Evolutionary conservation across 1,140 invertebrate species (phyloP), one percentile per base, ranked within the genome.

Genomic region (Drosophila arizonae): DNA sequence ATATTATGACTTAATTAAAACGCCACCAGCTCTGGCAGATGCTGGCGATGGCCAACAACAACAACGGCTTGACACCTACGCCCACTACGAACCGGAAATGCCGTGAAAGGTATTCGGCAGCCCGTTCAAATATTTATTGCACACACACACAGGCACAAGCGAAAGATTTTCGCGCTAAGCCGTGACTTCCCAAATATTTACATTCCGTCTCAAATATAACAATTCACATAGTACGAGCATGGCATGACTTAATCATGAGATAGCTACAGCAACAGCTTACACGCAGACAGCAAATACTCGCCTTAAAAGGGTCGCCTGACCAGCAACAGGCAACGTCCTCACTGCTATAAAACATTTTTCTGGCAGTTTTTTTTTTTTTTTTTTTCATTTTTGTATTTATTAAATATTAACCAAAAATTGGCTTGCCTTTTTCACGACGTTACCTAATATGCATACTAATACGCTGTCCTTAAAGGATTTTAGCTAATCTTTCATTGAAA

Each of bases 241-340:
- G 45, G 72, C 48, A 75, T 85, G 77, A 77, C 67, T 85, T 86
- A 77, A 79, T 86, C 65, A 85, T 86, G 55, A 84, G 74, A 54
- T 51, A 75, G 66, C 51, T 33, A 33, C 33, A 33, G 33, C 33
- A 9, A 9, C 33, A 9, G 33, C 2, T 33, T 9, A 33, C 33
- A 33, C 8, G 1, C 33, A 33, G 33, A 4, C 4, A 68, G 76
- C 50, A 36, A 28, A n/a, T 56, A 8, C 54, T 9, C 46, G 11
- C 51, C 30, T 46, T 52, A 9, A 57, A 72, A 54, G 69, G 63
- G 26, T 67, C 43, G 36, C 1, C 45, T 58, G 65, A 30, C 48
- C 28, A 63, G 39, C 58, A 64, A 63, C 60, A 64, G 55, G 63
- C 70, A 10, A 10, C 43, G 64, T n/a, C 39, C 26, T 28, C 28